Conservation (phyloP, 2,888 invertebrate species). For the Corythucha ciliata region DNA sequence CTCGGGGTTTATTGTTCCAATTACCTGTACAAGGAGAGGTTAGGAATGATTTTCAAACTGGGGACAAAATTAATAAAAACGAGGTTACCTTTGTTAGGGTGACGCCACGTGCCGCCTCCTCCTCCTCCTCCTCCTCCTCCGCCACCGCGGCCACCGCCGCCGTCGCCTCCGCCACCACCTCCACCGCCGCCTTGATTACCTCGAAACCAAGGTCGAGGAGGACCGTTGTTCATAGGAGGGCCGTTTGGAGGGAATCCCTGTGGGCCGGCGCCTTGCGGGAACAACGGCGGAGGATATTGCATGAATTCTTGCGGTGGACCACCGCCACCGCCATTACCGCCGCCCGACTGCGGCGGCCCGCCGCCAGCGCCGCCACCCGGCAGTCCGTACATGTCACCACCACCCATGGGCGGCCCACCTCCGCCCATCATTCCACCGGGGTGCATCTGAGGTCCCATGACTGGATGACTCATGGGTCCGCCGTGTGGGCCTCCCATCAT, state of each 20-base stretch:
- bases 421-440: constrained; percentile 15
- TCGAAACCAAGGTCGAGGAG: constrained; percentile 22
- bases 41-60: too few species aligned
- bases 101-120: constrained; percentile 41
- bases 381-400: constrained; percentile 19
- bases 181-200: too few species aligned
- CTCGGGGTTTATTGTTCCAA: too few species aligned
- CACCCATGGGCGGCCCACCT: constrained; percentile 15
- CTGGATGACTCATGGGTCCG: neutral
- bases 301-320: constrained; percentile 26
- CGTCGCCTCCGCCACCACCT: constrained; percentile 43
- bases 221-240: constrained; percentile 32
- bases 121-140: too few species aligned
- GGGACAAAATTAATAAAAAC: too few species aligned
- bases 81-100: constrained; percentile 29
- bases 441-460: constrained; percentile 11
- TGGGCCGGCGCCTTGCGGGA: constrained; percentile 18
- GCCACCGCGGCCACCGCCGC: constrained; percentile 49
- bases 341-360: constrained; percentile 2
- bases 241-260: constrained; percentile 46
- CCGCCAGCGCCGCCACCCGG: constrained; percentile 19
- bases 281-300: constrained; percentile 32
- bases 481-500: constrained; percentile 16
- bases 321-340: constrained; percentile 9
- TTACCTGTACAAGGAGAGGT: too few species aligned